Conservation (phyloP, 2,797 vertebrate species). For the Hypotaenidia philippensis region DNA sequence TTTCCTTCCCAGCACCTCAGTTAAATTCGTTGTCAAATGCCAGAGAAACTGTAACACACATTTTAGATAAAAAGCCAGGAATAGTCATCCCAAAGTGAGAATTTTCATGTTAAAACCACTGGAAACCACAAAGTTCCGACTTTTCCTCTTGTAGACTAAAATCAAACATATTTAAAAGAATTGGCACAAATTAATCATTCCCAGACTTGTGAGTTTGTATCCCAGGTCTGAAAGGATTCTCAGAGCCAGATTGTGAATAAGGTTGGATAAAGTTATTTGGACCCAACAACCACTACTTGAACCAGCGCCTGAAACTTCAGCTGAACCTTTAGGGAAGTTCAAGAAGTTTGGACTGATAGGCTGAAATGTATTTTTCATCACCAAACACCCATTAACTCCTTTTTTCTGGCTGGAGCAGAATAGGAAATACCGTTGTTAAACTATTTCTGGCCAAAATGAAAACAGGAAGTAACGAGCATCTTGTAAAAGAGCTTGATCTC, state of each 20-base stretch:
- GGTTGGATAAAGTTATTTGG: constrained; percentile 22
- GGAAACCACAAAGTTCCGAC: constrained; percentile 54
- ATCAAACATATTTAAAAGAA: constrained; percentile 31
- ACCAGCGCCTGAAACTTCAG: background rate
- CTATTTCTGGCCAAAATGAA: constrained; percentile 32
- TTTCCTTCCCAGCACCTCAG: constrained; percentile 21
- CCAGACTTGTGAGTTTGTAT: background rate
- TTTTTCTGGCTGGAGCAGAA: background rate
- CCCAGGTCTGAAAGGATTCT: background rate
- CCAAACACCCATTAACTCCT: constrained; percentile 10
- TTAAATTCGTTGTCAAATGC: background rate
- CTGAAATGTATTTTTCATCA: constrained; percentile 26
- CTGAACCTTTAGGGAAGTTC: constrained; percentile 27
- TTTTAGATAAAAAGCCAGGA: constrained; percentile 39
- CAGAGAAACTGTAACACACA: constrained; percentile 16
- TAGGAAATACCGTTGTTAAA: constrained; percentile 39
- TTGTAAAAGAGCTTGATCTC: background rate
- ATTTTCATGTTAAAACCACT: constrained; percentile 42
- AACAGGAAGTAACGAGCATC: constrained; percentile 34
- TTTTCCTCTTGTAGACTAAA: constrained; percentile 40
- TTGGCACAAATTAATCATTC: constrained; percentile 36
- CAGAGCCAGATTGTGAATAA: background rate
- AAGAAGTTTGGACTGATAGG: constrained; percentile 10
- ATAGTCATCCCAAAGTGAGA: constrained; percentile 34
- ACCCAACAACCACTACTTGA: constrained; percentile 45